These are phyloP conservation scores for Schlechtendalia chinensis DNA, from an alignment of 1,140 invertebrate genomes.

Conservation along the genomic window DNA sequence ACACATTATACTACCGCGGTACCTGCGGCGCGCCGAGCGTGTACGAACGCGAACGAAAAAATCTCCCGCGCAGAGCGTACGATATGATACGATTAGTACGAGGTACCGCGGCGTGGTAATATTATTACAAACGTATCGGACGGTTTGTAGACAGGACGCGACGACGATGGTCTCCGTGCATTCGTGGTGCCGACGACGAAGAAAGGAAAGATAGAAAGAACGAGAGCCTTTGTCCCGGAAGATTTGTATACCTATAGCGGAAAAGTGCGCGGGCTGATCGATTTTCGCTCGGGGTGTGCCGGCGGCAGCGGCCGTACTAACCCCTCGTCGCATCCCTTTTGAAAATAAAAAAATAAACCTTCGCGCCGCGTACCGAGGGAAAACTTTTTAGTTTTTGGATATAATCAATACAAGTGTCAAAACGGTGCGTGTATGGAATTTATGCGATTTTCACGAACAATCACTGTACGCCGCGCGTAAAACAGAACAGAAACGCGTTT, in stretches of 20 bases:
- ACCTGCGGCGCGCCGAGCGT: no score
- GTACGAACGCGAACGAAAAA: no score
- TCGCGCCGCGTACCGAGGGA: neutral
- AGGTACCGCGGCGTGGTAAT: no score
- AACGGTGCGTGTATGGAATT: slow-evolving; percentile 22
- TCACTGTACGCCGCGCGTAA: neutral
- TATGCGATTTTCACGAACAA: slow-evolving; percentile 26
- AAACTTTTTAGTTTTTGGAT: slow-evolving; percentile 37
- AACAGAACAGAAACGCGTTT: neutral
- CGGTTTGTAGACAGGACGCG: neutral
- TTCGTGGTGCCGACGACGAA: no score
- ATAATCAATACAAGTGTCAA: slow-evolving; percentile 43
- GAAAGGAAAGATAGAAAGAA: no score
- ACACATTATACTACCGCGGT: no score
- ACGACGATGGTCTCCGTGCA: neutral
- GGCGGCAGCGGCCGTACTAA: neutral
- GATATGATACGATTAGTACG: no score
- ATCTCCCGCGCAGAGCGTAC: no score
- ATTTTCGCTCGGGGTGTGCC: slow-evolving; percentile 36
- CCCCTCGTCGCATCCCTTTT: slow-evolving; percentile 41
- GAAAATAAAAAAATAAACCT: slow-evolving; percentile 12
- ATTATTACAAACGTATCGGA: neutral
- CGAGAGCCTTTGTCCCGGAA: slow-evolving; percentile 7
- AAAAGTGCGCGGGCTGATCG: slow-evolving; percentile 32
- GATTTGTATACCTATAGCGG: neutral